Base-by-base conservation (phyloP, 2,888 invertebrate genomes). In the Vannuccia rotundouncinata region DNA sequence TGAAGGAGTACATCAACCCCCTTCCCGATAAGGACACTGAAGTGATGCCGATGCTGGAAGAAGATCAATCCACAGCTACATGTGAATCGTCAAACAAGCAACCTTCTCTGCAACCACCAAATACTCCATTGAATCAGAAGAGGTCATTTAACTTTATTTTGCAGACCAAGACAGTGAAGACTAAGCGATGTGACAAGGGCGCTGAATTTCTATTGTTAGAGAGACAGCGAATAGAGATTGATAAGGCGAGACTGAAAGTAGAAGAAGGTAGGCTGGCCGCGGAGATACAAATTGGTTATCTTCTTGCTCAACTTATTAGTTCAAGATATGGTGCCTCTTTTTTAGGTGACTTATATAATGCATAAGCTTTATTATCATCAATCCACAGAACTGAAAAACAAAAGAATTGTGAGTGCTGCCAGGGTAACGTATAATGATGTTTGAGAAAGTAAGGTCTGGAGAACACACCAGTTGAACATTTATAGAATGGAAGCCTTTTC, bases 1-100 rank as follows among this genome's bases (percentile, higher is more conserved):
- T 22, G 66, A 66, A 66, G 10, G 66, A 66, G 66, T 22, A 66
- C 66, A 22, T 66, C 66, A 66, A 66, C 66, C 66, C 66, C 66
- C 66, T 66, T 66, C 66, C 66, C 66, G 25, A 66, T 66, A 66
- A 66, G 66, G 66, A 66, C 66, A n/a, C 66, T 66, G 66, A 66
- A 66, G 66, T 66, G 66, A 22, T 66, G 66, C 66, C 66, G 66
- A 66, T 27, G 66, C 66, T 66, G 66, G 66, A 66, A 13, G 66
- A 22, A 66, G 66, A 5, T 22, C 66, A 66, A 66, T 66, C 25
- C 66, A 45, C 45, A 45, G 45, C 45, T 45, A 66, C 66, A 22
- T 17, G 66, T 66, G 66, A 66, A 66, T 66, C 66, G 66, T 66
- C 66, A 27, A 22, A 66, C 66, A 66, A 66, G 10, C 25, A 5